A percentile compares a stretch with the other conserved stretches of the same genome.
Evolutionary conservation across 2,797 vertebrate species (phyloP).

Genomic region (Neomorphus geoffroyi): DNA sequence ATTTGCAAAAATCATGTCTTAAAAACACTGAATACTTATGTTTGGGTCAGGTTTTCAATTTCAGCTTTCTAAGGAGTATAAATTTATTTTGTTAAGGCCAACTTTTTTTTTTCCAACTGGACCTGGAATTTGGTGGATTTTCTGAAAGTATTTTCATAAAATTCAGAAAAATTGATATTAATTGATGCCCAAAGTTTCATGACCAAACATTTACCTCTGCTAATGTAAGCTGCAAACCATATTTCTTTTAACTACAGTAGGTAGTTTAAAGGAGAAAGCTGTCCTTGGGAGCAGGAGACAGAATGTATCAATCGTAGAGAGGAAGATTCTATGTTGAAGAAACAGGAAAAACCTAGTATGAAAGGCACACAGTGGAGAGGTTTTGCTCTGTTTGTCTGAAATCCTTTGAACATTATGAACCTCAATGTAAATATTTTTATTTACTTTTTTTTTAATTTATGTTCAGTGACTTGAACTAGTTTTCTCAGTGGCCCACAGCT

Average conservation of each 20-base stretch:
- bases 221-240: background rate
- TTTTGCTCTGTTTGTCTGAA: constrained; percentile 56
- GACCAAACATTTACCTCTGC: constrained; percentile 5
- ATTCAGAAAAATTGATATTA: constrained; percentile 27
- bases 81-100: constrained; percentile 2
- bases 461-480: constrained; percentile 24
- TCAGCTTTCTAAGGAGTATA: constrained; percentile 43
- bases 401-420: constrained; percentile 49
- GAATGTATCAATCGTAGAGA: constrained; percentile 38
- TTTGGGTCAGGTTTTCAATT: constrained; percentile 17
- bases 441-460: constrained; percentile 32
- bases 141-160: constrained; percentile 27
- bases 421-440: constrained; percentile 27
- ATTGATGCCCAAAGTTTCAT: constrained; percentile 15
- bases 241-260: background rate
- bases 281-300: constrained; percentile 29
- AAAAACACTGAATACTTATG: background rate
- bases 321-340: constrained; percentile 36
- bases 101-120: background rate
- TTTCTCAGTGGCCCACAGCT: constrained; percentile 34
- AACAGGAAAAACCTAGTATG: constrained; percentile 27
- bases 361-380: constrained; percentile 33
- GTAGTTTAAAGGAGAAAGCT: constrained; percentile 34
- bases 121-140: constrained; percentile 12
- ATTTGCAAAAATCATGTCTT: background rate